phyloP scores from a whole-genome alignment of 2,113 vertebrate species.

The Stigmatopora argus region DNA sequence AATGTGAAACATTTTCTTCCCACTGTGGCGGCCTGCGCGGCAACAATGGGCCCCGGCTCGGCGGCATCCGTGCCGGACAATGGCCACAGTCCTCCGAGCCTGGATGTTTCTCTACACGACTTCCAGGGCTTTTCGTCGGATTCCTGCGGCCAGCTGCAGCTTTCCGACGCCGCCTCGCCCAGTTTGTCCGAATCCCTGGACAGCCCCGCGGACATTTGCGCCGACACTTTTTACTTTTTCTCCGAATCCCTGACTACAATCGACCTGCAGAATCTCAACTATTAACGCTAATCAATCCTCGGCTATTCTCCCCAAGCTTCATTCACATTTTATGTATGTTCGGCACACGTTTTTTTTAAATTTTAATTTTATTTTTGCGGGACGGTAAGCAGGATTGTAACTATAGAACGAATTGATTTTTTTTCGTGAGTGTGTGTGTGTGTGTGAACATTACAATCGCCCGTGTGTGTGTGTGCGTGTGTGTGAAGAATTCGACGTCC shows the following conservation, averaged over 20 bases:
- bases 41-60: constrained; percentile 95
- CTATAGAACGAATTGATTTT: constrained; percentile 70
- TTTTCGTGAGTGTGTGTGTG: constrained; percentile 71
- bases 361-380: constrained; percentile 32
- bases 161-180: constrained; percentile 92
- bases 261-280: constrained; percentile 97
- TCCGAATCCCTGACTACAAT: constrained; percentile 97
- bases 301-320: constrained; percentile 29
- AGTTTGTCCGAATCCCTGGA: constrained; percentile 92
- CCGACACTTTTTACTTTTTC: constrained; percentile 98
- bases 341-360: constrained; percentile 55
- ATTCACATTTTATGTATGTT: constrained; percentile 60
- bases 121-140: constrained; percentile 93
- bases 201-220: constrained; percentile 91
- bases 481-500: constrained; percentile 66
- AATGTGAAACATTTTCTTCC: constrained; percentile 99
- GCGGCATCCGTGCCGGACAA: constrained; percentile 95
- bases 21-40: constrained; percentile 93
- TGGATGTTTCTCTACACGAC: constrained; percentile 95
- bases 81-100: constrained; percentile 88
- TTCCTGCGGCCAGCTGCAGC: constrained; percentile 84
- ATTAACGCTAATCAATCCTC: constrained; percentile 80
- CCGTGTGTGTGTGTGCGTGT: constrained; percentile 72
- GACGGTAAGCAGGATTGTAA: constrained; percentile 50
- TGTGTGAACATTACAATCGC: constrained; percentile 55